phyloP scores from a whole-genome alignment of 2,888 invertebrate species.

The Sabellastarte sp. region DNA sequence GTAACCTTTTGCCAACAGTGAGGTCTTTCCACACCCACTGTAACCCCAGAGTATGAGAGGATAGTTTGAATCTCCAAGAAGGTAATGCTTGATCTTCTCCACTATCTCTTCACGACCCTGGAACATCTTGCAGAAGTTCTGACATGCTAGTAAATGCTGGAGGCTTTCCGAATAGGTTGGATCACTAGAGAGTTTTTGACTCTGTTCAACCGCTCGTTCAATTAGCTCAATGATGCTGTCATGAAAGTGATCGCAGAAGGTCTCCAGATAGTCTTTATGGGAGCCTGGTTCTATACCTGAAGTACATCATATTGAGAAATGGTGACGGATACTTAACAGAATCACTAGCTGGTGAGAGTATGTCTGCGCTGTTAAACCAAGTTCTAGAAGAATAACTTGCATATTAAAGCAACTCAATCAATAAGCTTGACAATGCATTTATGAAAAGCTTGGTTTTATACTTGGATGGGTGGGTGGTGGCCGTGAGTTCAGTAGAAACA shows the following conservation, averaged over 20 bases:
- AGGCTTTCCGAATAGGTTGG: conserved; percentile 47
- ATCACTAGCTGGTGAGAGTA: too few relatives aligned
- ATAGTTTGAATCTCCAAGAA: conserved; percentile 71
- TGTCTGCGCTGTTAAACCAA: too few relatives aligned
- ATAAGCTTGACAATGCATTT: too few relatives aligned
- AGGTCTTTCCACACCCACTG: conserved; percentile 97
- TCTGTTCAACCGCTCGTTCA: conserved; percentile 91
- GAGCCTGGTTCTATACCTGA: conserved; percentile 84
- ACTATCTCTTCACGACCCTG: conserved; percentile 27
- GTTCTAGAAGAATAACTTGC: too few relatives aligned
- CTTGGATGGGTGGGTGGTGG: too few relatives aligned
- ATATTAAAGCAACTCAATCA: too few relatives aligned
- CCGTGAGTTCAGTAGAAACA: too few relatives aligned
- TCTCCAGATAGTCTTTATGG: conserved; percentile 88
- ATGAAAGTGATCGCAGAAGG: conserved; percentile 92
- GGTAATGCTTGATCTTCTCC: conserved; percentile 41
- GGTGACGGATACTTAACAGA: too few relatives aligned
- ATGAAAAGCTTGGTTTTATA: too few relatives aligned
- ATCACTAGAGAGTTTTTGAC: conserved; percentile 78
- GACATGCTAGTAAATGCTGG: conserved; percentile 90
- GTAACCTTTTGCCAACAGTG: conserved; percentile 87
- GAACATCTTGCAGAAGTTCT: conserved; percentile 71
- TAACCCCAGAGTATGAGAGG: conserved; percentile 91
- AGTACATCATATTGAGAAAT: too few relatives aligned
- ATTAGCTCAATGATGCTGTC: conserved; percentile 79